Evolutionary conservation across 1,140 invertebrate genomes (phyloP).

Genomic region (Melipona quadrifasciata): DNA sequence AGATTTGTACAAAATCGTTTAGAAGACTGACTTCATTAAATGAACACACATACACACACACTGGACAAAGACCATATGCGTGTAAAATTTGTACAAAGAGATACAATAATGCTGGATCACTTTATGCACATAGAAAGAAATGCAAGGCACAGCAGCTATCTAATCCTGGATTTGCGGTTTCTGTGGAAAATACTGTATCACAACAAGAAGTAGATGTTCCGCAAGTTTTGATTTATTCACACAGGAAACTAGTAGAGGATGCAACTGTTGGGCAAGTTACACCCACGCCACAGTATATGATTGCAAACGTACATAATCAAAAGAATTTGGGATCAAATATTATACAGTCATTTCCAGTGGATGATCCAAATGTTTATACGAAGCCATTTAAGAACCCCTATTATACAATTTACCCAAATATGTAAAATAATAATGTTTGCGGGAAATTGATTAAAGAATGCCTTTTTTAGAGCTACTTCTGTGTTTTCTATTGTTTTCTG

Average conservation of each 20-base stretch:
- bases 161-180: constrained; percentile 48
- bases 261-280: constrained; percentile 54
- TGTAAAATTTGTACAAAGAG: constrained; percentile 84
- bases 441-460: constrained; percentile 37
- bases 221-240: constrained; percentile 69
- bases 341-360: constrained; percentile 67
- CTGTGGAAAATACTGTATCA: constrained; percentile 48
- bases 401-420: constrained; percentile 74
- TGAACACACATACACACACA: constrained; percentile 77
- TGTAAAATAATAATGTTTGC: constrained; percentile 56
- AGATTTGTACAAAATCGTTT: constrained; percentile 76
- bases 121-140: constrained; percentile 78
- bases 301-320: constrained; percentile 71
- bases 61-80: constrained; percentile 80
- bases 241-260: constrained; percentile 69
- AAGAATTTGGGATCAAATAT: constrained; percentile 65
- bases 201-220: constrained; percentile 49
- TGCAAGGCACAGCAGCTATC: constrained; percentile 72
- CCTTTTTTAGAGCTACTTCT: constrained; percentile 28
- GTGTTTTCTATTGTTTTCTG: not conserved
- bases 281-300: constrained; percentile 70
- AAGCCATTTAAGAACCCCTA: constrained; percentile 74
- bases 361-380: constrained; percentile 71
- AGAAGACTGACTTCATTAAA: constrained; percentile 75
- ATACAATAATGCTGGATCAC: constrained; percentile 79